Conservation (phyloP, 2,797 vertebrate species). For the Parauchenoglanis ngamensis region DNA sequence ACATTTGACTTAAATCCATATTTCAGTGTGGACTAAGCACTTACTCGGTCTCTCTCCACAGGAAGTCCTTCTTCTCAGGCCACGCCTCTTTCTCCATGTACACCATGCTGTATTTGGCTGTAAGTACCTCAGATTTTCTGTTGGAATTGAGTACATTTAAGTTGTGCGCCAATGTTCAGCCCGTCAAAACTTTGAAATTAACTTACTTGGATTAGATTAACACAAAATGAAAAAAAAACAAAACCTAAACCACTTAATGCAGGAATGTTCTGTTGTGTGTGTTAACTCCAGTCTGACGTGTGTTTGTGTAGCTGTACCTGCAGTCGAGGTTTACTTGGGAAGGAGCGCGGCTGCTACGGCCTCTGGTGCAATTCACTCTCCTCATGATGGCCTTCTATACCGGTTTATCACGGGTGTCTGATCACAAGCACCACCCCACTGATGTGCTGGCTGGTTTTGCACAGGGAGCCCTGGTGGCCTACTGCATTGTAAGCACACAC, state of each 20-base stretch:
- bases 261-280: neutral
- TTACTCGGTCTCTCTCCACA: constrained; percentile 61
- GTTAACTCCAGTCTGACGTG: neutral
- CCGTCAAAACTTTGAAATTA: neutral
- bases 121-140: constrained; percentile 72
- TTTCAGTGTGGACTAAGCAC: neutral
- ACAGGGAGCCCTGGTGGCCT: constrained; percentile 96
- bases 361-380: constrained; percentile 95
- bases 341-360: constrained; percentile 95
- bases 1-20: neutral
- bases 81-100: constrained; percentile 97
- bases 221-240: neutral
- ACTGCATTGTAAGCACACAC: constrained; percentile 89
- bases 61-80: constrained; percentile 98
- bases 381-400: constrained; percentile 99
- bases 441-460: constrained; percentile 94
- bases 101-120: constrained; percentile 97
- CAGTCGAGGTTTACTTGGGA: constrained; percentile 98
- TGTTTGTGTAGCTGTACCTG: constrained; percentile 85
- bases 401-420: constrained; percentile 91
- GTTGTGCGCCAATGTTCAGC: neutral
- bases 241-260: neutral
- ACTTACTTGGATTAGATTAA: neutral
- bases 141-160: neutral
- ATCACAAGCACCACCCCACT: constrained; percentile 96